A percentile compares a stretch with the other conserved stretches of the same genome.
These are phyloP conservation scores for Gallinago media DNA, from an alignment of 2,113 vertebrate species.

Conservation along the genomic window DNA sequence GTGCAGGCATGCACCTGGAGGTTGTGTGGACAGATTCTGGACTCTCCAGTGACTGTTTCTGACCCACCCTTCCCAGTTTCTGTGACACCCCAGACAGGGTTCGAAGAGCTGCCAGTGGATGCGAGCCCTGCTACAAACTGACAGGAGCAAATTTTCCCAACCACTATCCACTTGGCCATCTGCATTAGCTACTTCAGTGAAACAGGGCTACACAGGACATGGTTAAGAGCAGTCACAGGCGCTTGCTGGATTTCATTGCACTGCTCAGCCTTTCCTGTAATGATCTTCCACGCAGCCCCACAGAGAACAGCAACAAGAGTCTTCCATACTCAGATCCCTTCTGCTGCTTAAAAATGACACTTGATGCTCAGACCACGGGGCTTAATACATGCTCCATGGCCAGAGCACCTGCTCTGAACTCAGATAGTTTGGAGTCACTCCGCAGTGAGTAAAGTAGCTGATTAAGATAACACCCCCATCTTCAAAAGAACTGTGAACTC, in stretches of 20 bases:
- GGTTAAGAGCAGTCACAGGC: not conserved
- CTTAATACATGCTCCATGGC: not conserved
- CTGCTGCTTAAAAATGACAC: not conserved
- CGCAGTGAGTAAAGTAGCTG: not conserved
- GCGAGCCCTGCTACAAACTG: not conserved
- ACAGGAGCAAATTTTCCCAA: not conserved
- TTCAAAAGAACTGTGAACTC: not conserved
- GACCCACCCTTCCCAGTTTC: not conserved
- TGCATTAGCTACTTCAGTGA: not conserved
- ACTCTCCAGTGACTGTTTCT: not conserved
- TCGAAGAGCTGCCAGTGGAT: not conserved
- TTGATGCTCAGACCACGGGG: not conserved
- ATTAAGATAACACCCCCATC: not conserved
- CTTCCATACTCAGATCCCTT: not conserved
- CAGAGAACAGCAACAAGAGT: not conserved
- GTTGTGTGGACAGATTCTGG: not conserved
- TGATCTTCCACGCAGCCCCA: rapidly evolving
- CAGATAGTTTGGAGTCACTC: not conserved
- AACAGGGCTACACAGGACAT: not conserved
- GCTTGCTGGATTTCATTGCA: not conserved
- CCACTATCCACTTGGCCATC: too few relatives aligned
- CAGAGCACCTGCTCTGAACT: not conserved
- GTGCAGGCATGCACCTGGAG: not conserved
- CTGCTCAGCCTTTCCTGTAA: not conserved
- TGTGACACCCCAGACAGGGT: not conserved